Base-by-base conservation (phyloP, 1,140 invertebrate genomes). In the Calephelis nemesis region DNA sequence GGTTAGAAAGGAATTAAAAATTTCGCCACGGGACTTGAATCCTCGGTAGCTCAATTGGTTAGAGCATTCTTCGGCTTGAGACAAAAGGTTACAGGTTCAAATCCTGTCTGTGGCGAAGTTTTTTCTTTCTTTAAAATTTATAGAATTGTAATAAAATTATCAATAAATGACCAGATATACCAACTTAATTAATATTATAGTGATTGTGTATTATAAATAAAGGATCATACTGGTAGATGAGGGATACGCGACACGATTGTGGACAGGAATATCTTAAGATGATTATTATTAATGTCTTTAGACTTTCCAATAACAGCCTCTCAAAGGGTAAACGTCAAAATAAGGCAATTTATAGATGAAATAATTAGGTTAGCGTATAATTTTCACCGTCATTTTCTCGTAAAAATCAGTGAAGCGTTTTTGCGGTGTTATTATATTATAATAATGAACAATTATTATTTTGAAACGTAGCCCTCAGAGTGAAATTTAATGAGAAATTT, bases 261-360 rank as follows among this genome's bases (percentile, higher is more conserved):
- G 79, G 79, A 78, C 77, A 75, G 70, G 71, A 73, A 76, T 80
- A 79, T 83, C 82, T 85, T 84, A 75, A 85, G 84, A 84, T 82
- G 84, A 81, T 88, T 90, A 90, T 90, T 88, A 90, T 90, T 88
- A 90, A 89, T 88, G 87, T 88, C 84, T 83, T 88, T 84, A 82
- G 77, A 86, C 75, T 87, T 82, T 77, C 77, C 87, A 87, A 87
- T 88, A 85, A 78, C 84, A 82, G 75, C 74, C 78, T 76, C 78
- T 89, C 85, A 89, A 88, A 88, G 86, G 82, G 83, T 88, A 84
- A 77, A 88, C 87, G 79, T 90, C 85, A 89, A 88, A 90, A 90
- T 85, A 88, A 84, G 80, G 81, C 84, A 88, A 89, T 90, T 90
- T 88, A 78, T 76, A 83, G 79, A 84, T 82, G 78, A 77, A 77